Base-by-base conservation (phyloP, 2,888 invertebrate species). In the Epistrophella euchroma region DNA sequence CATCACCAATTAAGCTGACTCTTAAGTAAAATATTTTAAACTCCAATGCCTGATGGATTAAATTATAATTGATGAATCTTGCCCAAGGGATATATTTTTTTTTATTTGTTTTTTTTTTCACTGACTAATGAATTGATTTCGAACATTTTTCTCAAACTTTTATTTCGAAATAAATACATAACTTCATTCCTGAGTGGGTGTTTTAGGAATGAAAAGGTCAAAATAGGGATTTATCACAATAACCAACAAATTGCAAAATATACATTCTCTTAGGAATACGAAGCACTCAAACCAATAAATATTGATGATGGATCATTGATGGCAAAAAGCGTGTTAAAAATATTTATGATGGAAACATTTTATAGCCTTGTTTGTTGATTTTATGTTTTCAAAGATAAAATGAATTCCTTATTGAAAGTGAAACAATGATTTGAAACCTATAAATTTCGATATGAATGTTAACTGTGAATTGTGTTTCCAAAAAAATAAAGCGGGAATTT, bases 51-150 rank as follows among this genome's bases (percentile, higher is more conserved):
- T 50, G 11, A 19, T 43, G 68, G 32, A 74, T 80, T 74, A 62
- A 45, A 40, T 32, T 64, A 37, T 74, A 74, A 80, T 80, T 80
- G 80, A 80, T 80, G 74, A 80, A 74, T 74, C 60, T 60, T 15
- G 52, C 68, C 13, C 52, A 15, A 45, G 52, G 60, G 22, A 17
- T n/a, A n/a, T n/a, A n/a, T 40, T 43, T 52, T 17, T 58, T 52
- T 7, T 37, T 1, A 17, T 55, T 9, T 32, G 1, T 35, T 32
- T 45, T 45, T 13, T 13, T 25, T 7, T 25, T 6, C 1, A 13
- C 15, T 25, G 15, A 50, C 50, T 22, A 50, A 50, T 50, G 22
- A 50, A 50, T 13, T 50, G 50, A 50, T 50, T 50, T 50, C 25
- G 13, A 50, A 22, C 13, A 50, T 47, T 47, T 47, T 50, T 52